Conservation (phyloP, 2,888 invertebrate species). For the Drosophila borborema region DNA sequence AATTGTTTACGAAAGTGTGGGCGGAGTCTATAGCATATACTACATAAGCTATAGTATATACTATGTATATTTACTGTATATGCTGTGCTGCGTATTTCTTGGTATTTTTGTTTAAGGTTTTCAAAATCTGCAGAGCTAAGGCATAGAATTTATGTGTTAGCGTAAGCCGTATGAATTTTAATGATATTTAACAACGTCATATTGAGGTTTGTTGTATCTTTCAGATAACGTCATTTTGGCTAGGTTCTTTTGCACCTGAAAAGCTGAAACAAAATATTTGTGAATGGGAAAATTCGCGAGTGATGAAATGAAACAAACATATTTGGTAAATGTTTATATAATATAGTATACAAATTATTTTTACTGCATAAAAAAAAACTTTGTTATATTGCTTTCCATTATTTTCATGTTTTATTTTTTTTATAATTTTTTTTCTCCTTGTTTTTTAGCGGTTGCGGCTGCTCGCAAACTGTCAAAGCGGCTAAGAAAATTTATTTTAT, state of each 20-base stretch:
- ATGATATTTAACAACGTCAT: conserved; percentile 16
- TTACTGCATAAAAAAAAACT: conserved; percentile 44
- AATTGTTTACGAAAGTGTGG: conserved; percentile 53
- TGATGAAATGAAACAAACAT: conserved; percentile 25
- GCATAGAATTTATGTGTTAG: conserved; percentile 21
- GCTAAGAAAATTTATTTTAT: conserved; percentile 70
- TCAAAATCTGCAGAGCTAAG: neutral
- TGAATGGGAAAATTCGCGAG: conserved; percentile 3
- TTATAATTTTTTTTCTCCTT: neutral
- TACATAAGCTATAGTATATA: conserved; percentile 6
- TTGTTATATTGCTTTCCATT: conserved; percentile 54
- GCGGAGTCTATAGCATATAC: conserved; percentile 20
- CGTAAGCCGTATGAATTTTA: conserved; percentile 19
- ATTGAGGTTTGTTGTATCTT: neutral
- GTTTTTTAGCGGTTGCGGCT: conserved; percentile 65
- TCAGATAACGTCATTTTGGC: neutral
- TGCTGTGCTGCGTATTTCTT: conserved; percentile 14
- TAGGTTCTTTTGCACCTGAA: conserved; percentile 2
- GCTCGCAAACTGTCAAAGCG: conserved; percentile 70
- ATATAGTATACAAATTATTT: conserved; percentile 48
- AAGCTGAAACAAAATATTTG: neutral
- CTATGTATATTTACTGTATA: conserved; percentile 8
- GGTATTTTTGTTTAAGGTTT: conserved; percentile 9
- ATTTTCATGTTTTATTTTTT: conserved; percentile 3
- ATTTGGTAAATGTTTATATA: conserved; percentile 27